Evolutionary conservation across 2,888 invertebrate genomes (phyloP).

Genomic region (Itoplectis maculator): DNA sequence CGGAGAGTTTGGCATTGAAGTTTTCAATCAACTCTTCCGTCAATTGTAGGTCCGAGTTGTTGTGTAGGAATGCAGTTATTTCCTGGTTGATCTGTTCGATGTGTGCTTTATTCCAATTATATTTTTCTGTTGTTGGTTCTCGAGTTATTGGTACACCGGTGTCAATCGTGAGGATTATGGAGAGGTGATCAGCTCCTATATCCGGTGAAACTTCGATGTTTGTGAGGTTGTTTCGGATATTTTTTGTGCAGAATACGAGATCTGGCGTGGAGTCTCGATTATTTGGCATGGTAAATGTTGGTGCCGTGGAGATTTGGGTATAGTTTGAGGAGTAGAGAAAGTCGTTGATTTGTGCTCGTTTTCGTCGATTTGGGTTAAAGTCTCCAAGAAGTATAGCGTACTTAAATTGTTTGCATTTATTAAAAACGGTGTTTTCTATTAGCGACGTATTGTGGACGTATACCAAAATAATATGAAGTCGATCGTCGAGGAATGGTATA

Average conservation of each 20-base stretch:
- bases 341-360: background rate
- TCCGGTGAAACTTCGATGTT: constrained; percentile 8
- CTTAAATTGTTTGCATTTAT: constrained; percentile 19
- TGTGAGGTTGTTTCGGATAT: constrained; percentile 9
- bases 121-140: background rate
- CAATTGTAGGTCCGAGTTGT: background rate
- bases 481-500: too few species aligned
- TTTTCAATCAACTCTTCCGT: background rate
- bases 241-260: too few species aligned
- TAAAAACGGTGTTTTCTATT: constrained; percentile 21
- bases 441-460: background rate
- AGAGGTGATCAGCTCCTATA: constrained; percentile 15
- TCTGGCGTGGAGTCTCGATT: constrained; percentile 19
- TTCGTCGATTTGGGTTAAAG: too few species aligned
- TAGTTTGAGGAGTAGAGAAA: constrained; percentile 5
- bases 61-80: background rate
- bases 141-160: background rate
- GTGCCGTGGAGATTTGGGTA: constrained; percentile 15
- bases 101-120: constrained; percentile 19
- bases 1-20: constrained; percentile 1
- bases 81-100: constrained; percentile 1
- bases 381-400: constrained; percentile 17
- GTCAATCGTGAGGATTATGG: background rate
- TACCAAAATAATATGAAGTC: too few species aligned
- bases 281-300: constrained; percentile 22